Percentiles rank a stretch among this genome's conserved stretches.
Conservation (phyloP, 2,797 vertebrate species). For the Chlorospingus flavigularis region DNA sequence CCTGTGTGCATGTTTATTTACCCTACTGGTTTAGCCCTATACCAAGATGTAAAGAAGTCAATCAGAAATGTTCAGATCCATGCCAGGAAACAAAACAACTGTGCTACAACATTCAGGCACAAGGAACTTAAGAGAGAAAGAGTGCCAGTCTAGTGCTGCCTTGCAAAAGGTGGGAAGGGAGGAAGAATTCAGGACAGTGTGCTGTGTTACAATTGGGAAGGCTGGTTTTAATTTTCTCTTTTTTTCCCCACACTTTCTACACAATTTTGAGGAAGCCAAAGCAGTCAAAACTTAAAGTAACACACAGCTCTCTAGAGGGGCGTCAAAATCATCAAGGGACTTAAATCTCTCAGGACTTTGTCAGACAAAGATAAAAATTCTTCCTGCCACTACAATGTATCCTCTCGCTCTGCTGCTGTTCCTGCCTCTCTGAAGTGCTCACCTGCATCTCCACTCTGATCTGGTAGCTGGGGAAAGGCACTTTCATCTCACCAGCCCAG, state of each 20-base stretch:
- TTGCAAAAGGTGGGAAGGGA: not conserved
- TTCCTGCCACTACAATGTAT: not conserved
- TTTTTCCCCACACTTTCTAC: not conserved
- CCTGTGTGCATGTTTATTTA: not conserved
- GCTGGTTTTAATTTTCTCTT: not conserved
- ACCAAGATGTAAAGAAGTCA: not conserved
- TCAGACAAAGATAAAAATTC: not conserved
- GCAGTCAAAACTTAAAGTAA: not conserved
- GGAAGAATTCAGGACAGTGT: not conserved
- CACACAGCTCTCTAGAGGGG: not conserved
- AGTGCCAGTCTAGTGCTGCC: not conserved
- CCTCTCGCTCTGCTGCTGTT: not conserved
- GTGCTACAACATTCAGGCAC: not conserved
- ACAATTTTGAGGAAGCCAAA: not conserved
- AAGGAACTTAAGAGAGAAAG: not conserved
- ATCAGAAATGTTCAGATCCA: not conserved
- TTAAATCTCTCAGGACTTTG: not conserved
- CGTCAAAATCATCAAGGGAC: not conserved
- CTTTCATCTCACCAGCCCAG: not conserved
- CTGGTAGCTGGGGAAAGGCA: not conserved
- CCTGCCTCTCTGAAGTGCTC: not conserved
- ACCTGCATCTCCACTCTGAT: not conserved
- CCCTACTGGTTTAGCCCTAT: not conserved
- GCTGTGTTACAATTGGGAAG: fast-evolving
- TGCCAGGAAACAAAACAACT: not conserved